Evolutionary conservation across 2,888 invertebrate species (phyloP), one percentile per base, ranked within the genome.

Genomic region (Lasioglossum vierecki): DNA sequence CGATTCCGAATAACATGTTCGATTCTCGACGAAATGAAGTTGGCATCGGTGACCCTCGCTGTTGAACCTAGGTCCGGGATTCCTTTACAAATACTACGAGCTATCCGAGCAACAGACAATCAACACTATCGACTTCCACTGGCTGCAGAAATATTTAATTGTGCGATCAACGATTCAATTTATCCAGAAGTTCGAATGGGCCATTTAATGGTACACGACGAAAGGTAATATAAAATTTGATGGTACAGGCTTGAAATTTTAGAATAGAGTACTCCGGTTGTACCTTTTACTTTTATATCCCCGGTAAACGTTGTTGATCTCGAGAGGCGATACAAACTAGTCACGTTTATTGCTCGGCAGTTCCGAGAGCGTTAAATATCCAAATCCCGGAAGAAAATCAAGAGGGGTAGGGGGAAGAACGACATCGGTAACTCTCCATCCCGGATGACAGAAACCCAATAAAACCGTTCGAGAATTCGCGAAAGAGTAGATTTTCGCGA

Each of bases 1-100:
- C 68, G 68, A 68, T 68, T 39, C n/a, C 22, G n/a, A 68, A 68
- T 68, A 68, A 39, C 68, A 39, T 68, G 68, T n/a, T 39, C 22
- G 35, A 39, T 68, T 39, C 68, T 18, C 22, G 35, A 1, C 18
- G 66, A 39, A 68, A 63, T 30, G 63, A 63, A 30, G 63, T 30
- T 30, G 63, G 63, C 63, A 63, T 30, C 30, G 63, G 30, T 30
- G 15, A 30, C 63, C 63, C 63, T 26, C 63, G 63, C 2, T 2
- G 63, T 63, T 63, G n/a, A 30, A 5, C 30, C 63, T 15, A 63
- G 30, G 63, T 63, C 63, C 26, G 63, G 63, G 26, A 26, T 4
- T 26, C 60, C 26, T 60, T 13, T 6, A 13, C 26, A 30, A 63
- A 63, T 15, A 30, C 63, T 6, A 30, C 53, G 13, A 15, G 26